phyloP scores from a whole-genome alignment of 1,140 invertebrate species.

The Brachionus koreanus region DNA sequence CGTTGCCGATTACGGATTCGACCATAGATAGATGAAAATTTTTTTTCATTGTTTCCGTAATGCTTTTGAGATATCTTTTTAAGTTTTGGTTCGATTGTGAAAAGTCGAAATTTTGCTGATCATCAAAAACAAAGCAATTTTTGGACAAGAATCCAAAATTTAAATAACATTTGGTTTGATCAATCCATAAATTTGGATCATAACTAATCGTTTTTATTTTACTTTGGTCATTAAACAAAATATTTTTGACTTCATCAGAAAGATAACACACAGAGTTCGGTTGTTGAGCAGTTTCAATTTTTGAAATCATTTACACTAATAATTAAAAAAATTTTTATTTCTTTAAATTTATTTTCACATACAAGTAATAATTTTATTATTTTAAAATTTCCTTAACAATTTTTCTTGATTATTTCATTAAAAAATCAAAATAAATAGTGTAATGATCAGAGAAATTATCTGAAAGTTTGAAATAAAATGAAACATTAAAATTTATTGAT shows the following conservation, averaged over 20 bases:
- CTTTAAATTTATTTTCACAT: background rate
- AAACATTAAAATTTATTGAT: too few relatives aligned
- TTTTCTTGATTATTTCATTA: too few relatives aligned
- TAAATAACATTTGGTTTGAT: background rate
- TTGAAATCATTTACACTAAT: background rate
- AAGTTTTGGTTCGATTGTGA: background rate
- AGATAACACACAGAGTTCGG: background rate
- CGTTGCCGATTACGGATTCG: background rate
- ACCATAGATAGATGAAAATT: background rate
- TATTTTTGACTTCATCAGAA: background rate
- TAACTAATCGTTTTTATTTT: background rate
- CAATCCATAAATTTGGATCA: background rate
- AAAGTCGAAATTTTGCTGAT: background rate
- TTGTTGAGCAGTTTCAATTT: background rate
- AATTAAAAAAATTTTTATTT: background rate
- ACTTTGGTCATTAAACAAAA: background rate
- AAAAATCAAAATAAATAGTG: too few relatives aligned
- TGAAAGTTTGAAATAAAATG: too few relatives aligned
- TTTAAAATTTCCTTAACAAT: too few relatives aligned
- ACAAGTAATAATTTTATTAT: too few relatives aligned
- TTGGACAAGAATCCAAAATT: background rate
- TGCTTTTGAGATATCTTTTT: background rate
- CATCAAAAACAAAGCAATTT: background rate
- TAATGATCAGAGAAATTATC: too few relatives aligned
- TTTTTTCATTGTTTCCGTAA: background rate